phyloP scores from a whole-genome alignment of 2,113 vertebrate genomes.

The Nesoenas mayeri region DNA sequence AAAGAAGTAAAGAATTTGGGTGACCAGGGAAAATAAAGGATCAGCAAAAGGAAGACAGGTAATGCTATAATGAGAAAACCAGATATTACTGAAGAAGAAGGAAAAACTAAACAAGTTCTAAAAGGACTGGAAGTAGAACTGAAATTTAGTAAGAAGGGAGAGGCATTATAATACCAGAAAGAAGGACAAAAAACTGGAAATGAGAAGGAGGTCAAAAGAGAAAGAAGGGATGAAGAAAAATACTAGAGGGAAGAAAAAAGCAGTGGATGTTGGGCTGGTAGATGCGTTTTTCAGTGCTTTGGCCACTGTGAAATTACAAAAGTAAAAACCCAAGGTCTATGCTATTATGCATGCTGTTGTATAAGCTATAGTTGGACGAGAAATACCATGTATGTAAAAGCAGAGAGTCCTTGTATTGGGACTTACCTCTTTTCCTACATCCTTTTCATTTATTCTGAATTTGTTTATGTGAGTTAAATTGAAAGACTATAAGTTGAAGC shows the following conservation, averaged over 20 bases:
- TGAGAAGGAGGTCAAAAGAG: not conserved
- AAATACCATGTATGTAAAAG: not conserved
- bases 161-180: not conserved
- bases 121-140: not conserved
- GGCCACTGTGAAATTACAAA: not conserved
- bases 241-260: not conserved
- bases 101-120: not conserved
- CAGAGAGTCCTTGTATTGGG: not conserved
- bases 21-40: not conserved
- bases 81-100: not conserved
- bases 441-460: not conserved
- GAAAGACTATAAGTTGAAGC: not conserved
- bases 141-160: not conserved
- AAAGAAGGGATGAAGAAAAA: slow-evolving; percentile 14
- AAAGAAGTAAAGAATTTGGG: not conserved
- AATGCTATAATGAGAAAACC: not conserved
- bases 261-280: not conserved
- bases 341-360: not conserved
- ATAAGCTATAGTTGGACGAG: not conserved
- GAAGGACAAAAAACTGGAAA: slow-evolving; percentile 21
- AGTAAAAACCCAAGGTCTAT: not conserved
- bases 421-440: not conserved
- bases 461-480: not conserved
- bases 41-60: not conserved
- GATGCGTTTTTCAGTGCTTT: slow-evolving; percentile 7